Conservation (phyloP, 2,797 vertebrate species). For the Tiaroga cobitis region DNA sequence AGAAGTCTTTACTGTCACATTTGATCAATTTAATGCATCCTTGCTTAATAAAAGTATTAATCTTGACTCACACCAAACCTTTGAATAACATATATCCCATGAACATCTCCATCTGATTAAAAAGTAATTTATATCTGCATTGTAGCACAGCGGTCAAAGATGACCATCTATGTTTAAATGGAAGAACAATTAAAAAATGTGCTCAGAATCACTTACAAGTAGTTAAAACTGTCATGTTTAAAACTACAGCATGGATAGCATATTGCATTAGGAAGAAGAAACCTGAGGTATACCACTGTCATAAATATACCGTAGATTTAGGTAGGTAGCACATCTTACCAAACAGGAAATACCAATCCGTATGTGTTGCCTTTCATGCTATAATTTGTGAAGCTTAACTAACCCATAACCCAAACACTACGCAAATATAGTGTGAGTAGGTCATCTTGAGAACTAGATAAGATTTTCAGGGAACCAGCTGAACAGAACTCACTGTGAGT, state of each 20-base stretch:
- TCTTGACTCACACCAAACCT: not conserved
- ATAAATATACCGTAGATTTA: not conserved
- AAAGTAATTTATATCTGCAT: not conserved
- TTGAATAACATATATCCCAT: not conserved
- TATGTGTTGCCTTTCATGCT: no score
- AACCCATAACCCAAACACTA: not conserved
- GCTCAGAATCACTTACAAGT: not conserved
- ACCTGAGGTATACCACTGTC: not conserved
- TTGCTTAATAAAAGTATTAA: not conserved
- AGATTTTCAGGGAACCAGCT: not conserved
- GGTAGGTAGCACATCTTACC: not conserved
- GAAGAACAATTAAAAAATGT: not conserved
- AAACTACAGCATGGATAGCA: not conserved
- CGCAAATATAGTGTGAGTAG: not conserved
- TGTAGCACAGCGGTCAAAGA: not conserved
- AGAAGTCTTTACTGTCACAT: not conserved
- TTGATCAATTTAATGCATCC: not conserved
- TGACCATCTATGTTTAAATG: not conserved
- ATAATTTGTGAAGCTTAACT: not conserved
- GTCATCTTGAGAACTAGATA: not conserved
- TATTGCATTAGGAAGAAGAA: not conserved
- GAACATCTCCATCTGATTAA: not conserved
- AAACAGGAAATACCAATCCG: not conserved
- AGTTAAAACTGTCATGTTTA: not conserved
- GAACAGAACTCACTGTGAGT: slow-evolving; percentile 83